Percentiles rank a stretch among this genome's conserved stretches.
Conservation (phyloP, 2,797 vertebrate species). For the Meda fulgida region DNA sequence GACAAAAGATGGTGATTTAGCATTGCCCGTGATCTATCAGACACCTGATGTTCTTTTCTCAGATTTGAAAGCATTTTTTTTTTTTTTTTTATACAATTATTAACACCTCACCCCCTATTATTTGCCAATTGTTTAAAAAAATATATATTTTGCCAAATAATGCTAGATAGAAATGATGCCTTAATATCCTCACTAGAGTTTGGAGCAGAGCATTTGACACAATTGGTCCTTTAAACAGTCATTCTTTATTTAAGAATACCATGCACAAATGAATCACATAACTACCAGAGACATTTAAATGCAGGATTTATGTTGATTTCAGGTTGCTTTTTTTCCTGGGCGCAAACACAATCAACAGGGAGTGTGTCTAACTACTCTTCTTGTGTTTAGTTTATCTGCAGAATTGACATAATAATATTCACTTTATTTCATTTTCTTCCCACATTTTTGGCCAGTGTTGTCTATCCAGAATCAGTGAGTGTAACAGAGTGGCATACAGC, state of each 20-base stretch:
- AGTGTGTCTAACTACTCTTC: background rate
- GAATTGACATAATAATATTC: background rate
- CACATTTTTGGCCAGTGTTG: background rate
- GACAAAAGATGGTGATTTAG: constrained; percentile 57
- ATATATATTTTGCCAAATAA: background rate
- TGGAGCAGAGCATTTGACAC: background rate
- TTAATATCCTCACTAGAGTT: background rate
- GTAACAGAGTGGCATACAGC: constrained; percentile 4
- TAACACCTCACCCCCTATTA: background rate
- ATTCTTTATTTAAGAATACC: background rate
- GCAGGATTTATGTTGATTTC: background rate
- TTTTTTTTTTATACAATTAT: constrained; percentile 23
- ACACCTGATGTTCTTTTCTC: constrained; percentile 46
- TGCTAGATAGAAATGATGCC: background rate
- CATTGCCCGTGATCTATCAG: constrained; percentile 28
- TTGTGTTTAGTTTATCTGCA: background rate
- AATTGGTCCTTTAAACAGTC: background rate
- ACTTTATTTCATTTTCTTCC: background rate
- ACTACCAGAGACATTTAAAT: background rate
- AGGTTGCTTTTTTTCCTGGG: background rate
- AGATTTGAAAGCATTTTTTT: constrained; percentile 37
- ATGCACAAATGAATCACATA: background rate
- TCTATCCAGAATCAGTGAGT: constrained; percentile 1
- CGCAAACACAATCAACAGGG: background rate
- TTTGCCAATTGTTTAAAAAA: too few relatives aligned